Evolutionary conservation across 2,888 invertebrate species (phyloP).

Genomic region (Eucriotettix oculatus): DNA sequence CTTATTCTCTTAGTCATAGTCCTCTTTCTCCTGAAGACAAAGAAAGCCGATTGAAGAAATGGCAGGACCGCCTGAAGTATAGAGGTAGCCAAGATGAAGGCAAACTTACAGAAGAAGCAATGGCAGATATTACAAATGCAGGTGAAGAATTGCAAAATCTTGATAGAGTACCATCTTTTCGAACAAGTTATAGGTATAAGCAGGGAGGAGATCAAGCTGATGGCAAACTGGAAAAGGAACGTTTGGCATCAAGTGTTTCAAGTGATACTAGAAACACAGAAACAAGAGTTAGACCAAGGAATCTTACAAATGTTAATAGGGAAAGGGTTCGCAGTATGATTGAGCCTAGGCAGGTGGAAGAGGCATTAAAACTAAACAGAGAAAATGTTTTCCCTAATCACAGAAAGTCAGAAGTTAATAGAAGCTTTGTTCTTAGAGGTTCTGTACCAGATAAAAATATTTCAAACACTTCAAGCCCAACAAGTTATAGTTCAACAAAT

Average conservation of each 20-base stretch:
- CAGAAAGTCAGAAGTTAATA: background rate
- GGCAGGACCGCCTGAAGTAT: conserved; percentile 51
- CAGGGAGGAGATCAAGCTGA: conserved; percentile 1
- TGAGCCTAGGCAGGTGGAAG: conserved; percentile 26
- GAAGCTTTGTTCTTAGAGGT: conserved; percentile 2
- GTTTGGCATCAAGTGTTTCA: background rate
- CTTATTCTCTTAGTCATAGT: conserved; percentile 17
- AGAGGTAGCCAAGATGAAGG: conserved; percentile 23
- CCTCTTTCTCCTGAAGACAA: conserved; percentile 31
- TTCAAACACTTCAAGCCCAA: too few species aligned
- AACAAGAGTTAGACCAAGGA: conserved; percentile 12
- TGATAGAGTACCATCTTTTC: conserved; percentile 25
- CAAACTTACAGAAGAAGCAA: conserved; percentile 22
- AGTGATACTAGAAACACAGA: conserved; percentile 7
- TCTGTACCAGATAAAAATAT: background rate
- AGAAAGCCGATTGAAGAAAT: conserved; percentile 42
- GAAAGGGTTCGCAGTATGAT: conserved; percentile 28
- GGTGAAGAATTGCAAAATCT: conserved; percentile 27
- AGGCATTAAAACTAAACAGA: conserved; percentile 14
- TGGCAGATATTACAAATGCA: conserved; percentile 24
- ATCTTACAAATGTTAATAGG: conserved; percentile 19
- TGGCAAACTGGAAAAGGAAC: background rate
- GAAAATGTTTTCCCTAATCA: background rate
- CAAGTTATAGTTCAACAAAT: too few species aligned
- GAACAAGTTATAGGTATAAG: conserved; percentile 1